Evolutionary conservation across 2,888 invertebrate genomes (phyloP).

Genomic region (Copidosoma aretas): DNA sequence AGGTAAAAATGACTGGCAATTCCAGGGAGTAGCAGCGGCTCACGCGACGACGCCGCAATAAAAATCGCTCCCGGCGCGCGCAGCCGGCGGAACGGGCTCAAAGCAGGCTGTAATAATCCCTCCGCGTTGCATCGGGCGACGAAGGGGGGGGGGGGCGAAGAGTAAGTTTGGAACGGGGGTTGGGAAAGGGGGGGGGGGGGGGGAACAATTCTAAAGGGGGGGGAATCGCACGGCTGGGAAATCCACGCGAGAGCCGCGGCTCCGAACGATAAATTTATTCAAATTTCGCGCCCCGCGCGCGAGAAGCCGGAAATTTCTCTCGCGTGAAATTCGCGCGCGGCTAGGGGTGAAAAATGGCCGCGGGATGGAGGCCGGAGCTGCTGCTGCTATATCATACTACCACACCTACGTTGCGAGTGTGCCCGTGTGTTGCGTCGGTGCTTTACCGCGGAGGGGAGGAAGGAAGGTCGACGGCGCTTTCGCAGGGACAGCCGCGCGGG

Average conservation of each 20-base stretch:
- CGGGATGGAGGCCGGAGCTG: constrained; percentile 10
- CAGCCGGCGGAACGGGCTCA: constrained; percentile 4
- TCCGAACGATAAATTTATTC: constrained; percentile 40
- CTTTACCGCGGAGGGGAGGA: no score
- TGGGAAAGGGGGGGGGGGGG: not conserved
- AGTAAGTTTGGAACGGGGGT: constrained; percentile 5
- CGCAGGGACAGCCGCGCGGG: constrained; percentile 4
- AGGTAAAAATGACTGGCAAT: not conserved
- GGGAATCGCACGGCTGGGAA: constrained; percentile 48
- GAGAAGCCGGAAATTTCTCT: constrained; percentile 20
- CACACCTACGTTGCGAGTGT: no score
- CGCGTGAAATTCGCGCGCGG: constrained; percentile 9
- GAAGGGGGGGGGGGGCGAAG: not conserved
- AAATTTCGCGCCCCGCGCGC: constrained; percentile 24
- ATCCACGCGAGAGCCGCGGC: constrained; percentile 38
- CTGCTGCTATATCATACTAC: not conserved
- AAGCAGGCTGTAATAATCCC: constrained; percentile 17
- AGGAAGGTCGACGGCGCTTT: constrained; percentile 23
- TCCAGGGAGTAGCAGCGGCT: not conserved
- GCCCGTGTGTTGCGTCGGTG: no score
- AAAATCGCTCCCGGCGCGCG: not conserved
- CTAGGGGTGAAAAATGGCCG: constrained; percentile 11
- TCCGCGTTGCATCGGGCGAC: not conserved
- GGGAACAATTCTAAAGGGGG: constrained; percentile 26
- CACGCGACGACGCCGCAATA: not conserved